These are phyloP conservation scores for Varanus salvator DNA, from an alignment of 2,113 vertebrate species.

Conservation along the genomic window DNA sequence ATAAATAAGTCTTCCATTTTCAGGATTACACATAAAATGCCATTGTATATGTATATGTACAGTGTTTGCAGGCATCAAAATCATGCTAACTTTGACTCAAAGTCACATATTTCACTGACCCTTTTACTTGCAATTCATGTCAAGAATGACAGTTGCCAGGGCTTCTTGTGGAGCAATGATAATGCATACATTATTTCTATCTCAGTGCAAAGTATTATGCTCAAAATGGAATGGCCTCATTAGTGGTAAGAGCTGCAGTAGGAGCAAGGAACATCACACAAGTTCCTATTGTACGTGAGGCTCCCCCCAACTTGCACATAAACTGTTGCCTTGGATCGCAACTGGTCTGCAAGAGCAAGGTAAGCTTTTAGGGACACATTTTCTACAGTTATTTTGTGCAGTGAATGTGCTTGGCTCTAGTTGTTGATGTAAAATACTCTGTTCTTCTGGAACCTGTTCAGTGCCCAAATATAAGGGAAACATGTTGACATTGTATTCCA, in stretches of 20 bases:
- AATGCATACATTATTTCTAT: not conserved
- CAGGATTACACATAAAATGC: not conserved
- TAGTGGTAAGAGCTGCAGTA: not conserved
- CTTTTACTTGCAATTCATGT: not conserved
- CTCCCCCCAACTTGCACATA: not conserved
- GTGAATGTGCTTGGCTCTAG: not conserved
- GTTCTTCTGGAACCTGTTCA: not conserved
- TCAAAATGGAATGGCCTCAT: not conserved
- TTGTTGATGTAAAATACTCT: not conserved
- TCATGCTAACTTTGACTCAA: too few relatives aligned
- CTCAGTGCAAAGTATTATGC: not conserved
- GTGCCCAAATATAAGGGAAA: not conserved
- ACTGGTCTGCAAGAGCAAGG: not conserved
- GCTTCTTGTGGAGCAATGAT: not conserved
- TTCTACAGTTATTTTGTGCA: not conserved
- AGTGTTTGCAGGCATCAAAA: not conserved
- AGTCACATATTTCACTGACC: not conserved
- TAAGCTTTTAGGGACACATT: not conserved
- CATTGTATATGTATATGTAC: not conserved
- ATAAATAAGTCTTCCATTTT: not conserved
- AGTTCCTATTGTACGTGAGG: not conserved
- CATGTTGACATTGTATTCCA: not conserved
- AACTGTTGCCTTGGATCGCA: not conserved
- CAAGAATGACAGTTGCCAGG: not conserved
- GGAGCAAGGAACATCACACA: not conserved